Evolutionary conservation across 2,888 invertebrate species (phyloP), one percentile per base, ranked within the genome.

Genomic region (Willowsia nigromaculata): DNA sequence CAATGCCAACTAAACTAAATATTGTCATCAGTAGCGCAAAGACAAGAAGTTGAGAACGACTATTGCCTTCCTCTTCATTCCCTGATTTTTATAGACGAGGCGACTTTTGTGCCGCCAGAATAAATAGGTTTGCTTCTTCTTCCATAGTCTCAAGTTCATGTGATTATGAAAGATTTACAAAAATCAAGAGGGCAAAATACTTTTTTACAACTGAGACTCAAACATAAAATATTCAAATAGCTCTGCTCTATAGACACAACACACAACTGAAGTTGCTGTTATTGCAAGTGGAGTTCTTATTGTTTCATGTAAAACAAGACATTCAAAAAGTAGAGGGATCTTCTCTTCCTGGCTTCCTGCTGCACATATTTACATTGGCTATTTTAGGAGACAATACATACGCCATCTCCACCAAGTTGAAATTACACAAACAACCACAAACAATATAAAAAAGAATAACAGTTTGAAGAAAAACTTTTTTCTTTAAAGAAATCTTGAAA

Each of bases 91-190:
- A 80, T 50, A 5, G 50, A 50, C n/a, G 5, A 80, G 30, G 56
- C 18, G 56, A 50, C 40, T 62, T 27, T n/a, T 62, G 25, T 62
- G 59, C 15, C 59, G 59, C 59, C 59, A 62, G 15, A 30, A 62
- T 62, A 62, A 43, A n/a, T 33, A 53, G 50, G 50, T 47, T 80
- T 27, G 15, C 6, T 56, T 7, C 50, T 25, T 3, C 18, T 71
- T 53, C 5, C 13, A 27, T 30, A 22, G 84, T 84, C 27, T 84
- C 84, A 84, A 84, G 84, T 84, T 84, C 84, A 84, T 56, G 43
- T 37, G 50, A 50, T 80, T 53, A 80, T 80, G 47, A 27, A 56
- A 56, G 30, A 50, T 30, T 11, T 59, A 9, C 25, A 25, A 59
- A 59, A 59, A 59, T n/a, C 59, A 59, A 56, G 4, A 56, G 56